Percentiles rank a stretch among this genome's conserved stretches.
Evolutionary conservation across 2,797 vertebrate genomes (phyloP).

Genomic region (Fistularia commersonii): DNA sequence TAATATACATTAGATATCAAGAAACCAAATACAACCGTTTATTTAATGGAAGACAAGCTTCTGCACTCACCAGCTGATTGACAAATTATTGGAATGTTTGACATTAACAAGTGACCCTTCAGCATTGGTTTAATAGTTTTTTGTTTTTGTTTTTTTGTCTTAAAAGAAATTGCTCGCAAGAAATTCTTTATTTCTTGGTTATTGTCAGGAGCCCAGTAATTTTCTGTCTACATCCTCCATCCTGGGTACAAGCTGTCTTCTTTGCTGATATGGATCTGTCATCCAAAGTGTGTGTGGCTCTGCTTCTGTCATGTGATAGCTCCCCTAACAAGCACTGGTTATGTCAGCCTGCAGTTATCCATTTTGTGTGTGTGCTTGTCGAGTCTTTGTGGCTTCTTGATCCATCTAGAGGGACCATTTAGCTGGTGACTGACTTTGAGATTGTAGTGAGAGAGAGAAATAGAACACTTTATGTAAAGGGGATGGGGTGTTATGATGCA

Average conservation of each 20-base stretch:
- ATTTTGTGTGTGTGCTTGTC: neutral
- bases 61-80: too few relatives aligned
- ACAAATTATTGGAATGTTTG: too few relatives aligned
- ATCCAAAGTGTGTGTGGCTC: slow-evolving; percentile 2
- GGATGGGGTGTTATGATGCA: too few relatives aligned
- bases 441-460: neutral
- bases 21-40: too few relatives aligned
- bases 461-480: neutral
- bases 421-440: slow-evolving; percentile 18
- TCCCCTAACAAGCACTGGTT: slow-evolving; percentile 8
- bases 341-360: slow-evolving; percentile 11
- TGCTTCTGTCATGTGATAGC: slow-evolving; percentile 1
- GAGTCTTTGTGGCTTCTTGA: slow-evolving; percentile 16
- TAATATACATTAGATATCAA: too few relatives aligned
- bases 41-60: too few relatives aligned
- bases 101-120: too few relatives aligned
- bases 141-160: too few relatives aligned
- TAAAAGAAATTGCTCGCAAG: too few relatives aligned
- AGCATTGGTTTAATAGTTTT: too few relatives aligned
- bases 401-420: slow-evolving; percentile 46
- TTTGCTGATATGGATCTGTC: slow-evolving; percentile 1
- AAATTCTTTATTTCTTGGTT: slow-evolving; percentile 5
- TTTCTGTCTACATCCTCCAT: neutral
- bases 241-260: neutral
- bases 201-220: neutral